Evolutionary conservation across 2,113 vertebrate species (phyloP).

Genomic region (Brienomyrus longianalis): DNA sequence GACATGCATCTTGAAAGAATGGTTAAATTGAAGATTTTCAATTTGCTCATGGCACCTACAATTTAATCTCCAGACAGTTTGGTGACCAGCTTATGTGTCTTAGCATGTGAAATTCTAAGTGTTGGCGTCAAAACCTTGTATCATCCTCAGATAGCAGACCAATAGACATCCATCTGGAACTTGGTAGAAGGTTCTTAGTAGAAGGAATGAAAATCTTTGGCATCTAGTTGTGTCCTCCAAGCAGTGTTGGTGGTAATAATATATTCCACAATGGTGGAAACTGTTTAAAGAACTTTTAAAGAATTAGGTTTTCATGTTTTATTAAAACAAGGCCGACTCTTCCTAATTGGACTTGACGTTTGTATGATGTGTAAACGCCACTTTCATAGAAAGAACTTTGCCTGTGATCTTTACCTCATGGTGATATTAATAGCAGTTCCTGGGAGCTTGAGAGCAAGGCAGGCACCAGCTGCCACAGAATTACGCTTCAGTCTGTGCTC

Average conservation of each 20-base stretch:
- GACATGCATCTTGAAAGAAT: not conserved
- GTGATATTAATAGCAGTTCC: not conserved
- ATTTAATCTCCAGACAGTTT: not conserved
- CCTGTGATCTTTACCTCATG: not conserved
- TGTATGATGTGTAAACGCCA: not conserved
- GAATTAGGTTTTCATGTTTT: not conserved
- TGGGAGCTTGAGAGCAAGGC: not conserved
- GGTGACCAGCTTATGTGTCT: not conserved
- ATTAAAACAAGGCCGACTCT: not conserved
- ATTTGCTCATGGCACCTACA: not conserved
- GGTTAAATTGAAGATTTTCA: not conserved
- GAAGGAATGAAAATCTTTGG: not conserved
- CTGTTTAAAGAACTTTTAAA: not conserved
- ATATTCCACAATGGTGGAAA: not conserved
- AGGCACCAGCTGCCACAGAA: not conserved
- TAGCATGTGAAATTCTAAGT: not conserved
- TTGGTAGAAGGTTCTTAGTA: too few relatives aligned
- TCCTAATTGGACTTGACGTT: not conserved
- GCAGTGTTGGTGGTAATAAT: not conserved
- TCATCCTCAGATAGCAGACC: not conserved
- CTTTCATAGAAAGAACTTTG: not conserved
- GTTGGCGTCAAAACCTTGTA: not conserved
- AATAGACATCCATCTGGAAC: not conserved
- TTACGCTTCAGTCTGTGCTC: not conserved
- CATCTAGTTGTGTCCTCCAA: not conserved